A percentile compares a stretch with the other conserved stretches of the same genome.
phyloP scores from a whole-genome alignment of 2,113 vertebrate genomes.

The Erpornis zantholeuca region DNA sequence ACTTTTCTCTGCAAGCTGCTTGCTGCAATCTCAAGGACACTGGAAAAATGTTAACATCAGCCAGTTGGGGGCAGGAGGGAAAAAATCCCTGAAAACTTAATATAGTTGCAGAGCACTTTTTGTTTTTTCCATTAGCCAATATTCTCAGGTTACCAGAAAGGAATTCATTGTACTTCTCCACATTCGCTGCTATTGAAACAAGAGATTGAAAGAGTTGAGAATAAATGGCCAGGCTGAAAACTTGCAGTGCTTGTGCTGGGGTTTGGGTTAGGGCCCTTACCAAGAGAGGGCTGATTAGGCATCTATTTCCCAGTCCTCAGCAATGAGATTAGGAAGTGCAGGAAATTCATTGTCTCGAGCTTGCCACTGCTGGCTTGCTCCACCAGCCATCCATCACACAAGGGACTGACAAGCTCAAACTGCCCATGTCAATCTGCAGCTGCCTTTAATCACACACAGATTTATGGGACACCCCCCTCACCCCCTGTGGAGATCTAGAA shows the following conservation, averaged over 20 bases:
- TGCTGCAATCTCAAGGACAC: neutral
- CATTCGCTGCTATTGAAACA: neutral
- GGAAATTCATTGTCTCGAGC: neutral
- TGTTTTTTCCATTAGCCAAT: slow-evolving; percentile 55
- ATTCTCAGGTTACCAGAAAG: slow-evolving; percentile 59
- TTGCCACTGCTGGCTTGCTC: neutral
- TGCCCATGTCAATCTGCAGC: slow-evolving; percentile 16
- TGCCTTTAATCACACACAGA: slow-evolving; percentile 41
- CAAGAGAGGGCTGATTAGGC: neutral
- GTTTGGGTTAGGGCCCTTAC: neutral
- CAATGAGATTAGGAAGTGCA: neutral
- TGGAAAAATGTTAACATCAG: slow-evolving; percentile 15
- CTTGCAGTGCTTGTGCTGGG: neutral
- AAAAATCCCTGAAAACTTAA: slow-evolving; percentile 52
- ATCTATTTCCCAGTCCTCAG: neutral
- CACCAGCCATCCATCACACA: neutral
- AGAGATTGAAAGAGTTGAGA: neutral
- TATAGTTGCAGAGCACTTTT: slow-evolving; percentile 22
- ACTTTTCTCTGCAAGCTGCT: neutral
- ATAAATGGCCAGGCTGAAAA: neutral
- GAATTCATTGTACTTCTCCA: slow-evolving; percentile 26
- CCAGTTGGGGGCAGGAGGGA: slow-evolving; percentile 16
- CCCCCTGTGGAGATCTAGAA: slow-evolving; percentile 17
- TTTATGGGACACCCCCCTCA: neutral
- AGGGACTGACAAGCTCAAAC: neutral